Conservation (phyloP, 2,113 vertebrate genomes). For the Piprites chloris region DNA sequence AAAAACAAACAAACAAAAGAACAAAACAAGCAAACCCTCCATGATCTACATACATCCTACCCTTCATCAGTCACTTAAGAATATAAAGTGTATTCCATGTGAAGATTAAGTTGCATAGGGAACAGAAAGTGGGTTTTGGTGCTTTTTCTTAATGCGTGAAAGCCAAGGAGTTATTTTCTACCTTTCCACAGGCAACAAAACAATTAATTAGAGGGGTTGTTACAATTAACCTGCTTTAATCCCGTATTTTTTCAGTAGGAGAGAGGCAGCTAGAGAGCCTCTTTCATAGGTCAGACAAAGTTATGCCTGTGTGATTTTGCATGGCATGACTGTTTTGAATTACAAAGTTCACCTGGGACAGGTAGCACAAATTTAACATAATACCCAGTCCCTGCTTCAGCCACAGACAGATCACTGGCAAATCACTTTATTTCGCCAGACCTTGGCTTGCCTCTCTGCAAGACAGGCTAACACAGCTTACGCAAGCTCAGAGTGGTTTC, state of each 20-base stretch:
- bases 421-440: not conserved
- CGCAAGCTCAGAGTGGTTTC: not conserved
- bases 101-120: not conserved
- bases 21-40: not conserved
- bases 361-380: not conserved
- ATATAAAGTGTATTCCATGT: not conserved
- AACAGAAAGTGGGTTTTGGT: not conserved
- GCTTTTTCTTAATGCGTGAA: not conserved
- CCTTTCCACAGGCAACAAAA: not conserved
- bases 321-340: not conserved
- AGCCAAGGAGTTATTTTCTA: not conserved
- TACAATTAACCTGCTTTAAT: not conserved
- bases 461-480: not conserved
- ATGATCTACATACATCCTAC: not conserved
- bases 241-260: not conserved
- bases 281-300: not conserved
- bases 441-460: not conserved
- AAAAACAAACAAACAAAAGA: constrained; percentile 3
- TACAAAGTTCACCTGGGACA: not conserved
- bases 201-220: not conserved
- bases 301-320: not conserved
- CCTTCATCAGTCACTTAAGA: not conserved
- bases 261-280: not conserved
- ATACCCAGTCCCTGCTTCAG: not conserved
- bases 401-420: not conserved